Percentiles rank a stretch among this genome's conserved stretches.
phyloP scores from a whole-genome alignment of 1,140 invertebrate genomes.

The Lepidurus apus region DNA sequence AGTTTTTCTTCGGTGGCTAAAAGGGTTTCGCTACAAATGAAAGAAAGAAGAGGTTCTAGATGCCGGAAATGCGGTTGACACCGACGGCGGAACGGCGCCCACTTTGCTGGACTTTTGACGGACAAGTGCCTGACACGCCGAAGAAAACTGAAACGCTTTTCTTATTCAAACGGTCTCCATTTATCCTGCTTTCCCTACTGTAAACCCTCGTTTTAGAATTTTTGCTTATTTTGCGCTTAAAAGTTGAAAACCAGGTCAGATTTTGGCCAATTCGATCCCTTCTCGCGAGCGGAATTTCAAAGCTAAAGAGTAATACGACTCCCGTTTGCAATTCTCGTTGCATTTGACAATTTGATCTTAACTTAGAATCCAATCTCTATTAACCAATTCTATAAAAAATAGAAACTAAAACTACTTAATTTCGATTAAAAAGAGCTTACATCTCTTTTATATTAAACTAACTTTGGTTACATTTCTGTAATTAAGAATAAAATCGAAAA shows the following conservation, averaged over 20 bases:
- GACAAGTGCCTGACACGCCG: slow-evolving; percentile 16
- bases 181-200: background rate
- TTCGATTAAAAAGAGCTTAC: no score
- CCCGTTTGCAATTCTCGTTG: no score
- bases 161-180: background rate
- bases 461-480: background rate
- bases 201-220: no score
- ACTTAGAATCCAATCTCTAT: background rate
- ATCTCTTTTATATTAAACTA: background rate
- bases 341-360: background rate
- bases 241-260: no score
- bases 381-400: no score
- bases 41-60: background rate
- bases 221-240: no score
- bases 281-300: no score
- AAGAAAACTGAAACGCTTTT: background rate
- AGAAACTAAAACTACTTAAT: no score
- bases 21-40: background rate
- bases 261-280: no score
- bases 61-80: slow-evolving; percentile 20
- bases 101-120: slow-evolving; percentile 21
- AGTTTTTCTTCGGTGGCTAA: slow-evolving; percentile 1
- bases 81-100: slow-evolving; percentile 19
- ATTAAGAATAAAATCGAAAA: background rate
- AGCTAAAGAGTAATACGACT: no score